Base-by-base conservation (phyloP, 2,797 vertebrate species). In the Catamblyrhynchus diadema region DNA sequence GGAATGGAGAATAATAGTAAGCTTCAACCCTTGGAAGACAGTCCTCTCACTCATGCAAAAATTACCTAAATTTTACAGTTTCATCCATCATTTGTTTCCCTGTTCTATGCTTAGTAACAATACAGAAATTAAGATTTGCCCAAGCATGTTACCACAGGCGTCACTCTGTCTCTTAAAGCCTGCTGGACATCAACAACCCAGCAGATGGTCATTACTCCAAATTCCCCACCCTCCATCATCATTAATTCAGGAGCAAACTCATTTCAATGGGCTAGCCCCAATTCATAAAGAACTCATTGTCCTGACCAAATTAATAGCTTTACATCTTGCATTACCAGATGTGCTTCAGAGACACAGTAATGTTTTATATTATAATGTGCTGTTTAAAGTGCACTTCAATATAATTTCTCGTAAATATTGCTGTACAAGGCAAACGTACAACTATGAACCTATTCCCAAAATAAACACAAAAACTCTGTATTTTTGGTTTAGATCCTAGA, bases 281-380 rank as follows among this genome's bases (percentile, higher is more conserved):
- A 72, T 91, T 93, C 87, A 96, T 91, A 95, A 95, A 84, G 89
- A 88, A 84, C 82, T 86, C 90, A 84, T 93, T 96, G 95, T 96
- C 47, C 73, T 71, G 47, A 56, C 48, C 70, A 95, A 95, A 90
- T 91, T 96, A 94, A 94, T 61, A 93, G 86, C 72, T 51, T 90
- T 71, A 91, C 62, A 81, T 66, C 54, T 81, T 90, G 54, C 5
- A 6, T 75, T 94, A 93, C 87, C 89, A 96, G 82, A 95, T 82
- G 88, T 74, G 71, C 64, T 79, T 85, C 64, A 92, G 86, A 84
- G 21, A 92, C 25, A 87, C 67, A 89, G 69, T 22, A 82, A 51
- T 24, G 45, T 88, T 85, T 87, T 54, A 75, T 74, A 89, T 83
- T 88, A 72, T 56, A 83, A 90, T 70, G 47, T 48, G 50, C 57